Evolutionary conservation across 2,888 invertebrate species (phyloP).

Genomic region (Agrotis clavis): DNA sequence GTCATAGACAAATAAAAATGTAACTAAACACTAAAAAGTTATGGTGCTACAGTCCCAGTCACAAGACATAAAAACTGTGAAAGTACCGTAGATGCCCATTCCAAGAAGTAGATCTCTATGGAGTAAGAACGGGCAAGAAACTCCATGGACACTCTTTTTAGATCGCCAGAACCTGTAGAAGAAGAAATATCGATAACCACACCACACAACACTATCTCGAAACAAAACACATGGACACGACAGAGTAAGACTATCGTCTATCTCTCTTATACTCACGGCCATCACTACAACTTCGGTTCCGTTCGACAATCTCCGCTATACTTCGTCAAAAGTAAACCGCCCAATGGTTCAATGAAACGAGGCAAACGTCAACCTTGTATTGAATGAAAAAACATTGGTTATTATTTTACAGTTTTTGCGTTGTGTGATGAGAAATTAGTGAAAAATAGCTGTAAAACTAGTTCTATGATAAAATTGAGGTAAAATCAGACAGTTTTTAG

Average conservation of each 20-base stretch:
- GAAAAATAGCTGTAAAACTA: neutral
- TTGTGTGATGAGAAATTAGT: neutral
- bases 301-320: slow-evolving; percentile 29
- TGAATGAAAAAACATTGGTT: slow-evolving; percentile 29
- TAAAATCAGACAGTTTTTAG: neutral
- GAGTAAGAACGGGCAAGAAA: too few relatives aligned
- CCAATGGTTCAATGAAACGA: slow-evolving; percentile 42
- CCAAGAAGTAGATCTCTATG: too few relatives aligned
- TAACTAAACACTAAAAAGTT: too few relatives aligned
- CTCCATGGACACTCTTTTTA: too few relatives aligned
- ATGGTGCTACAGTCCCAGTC: too few relatives aligned
- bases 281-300: neutral
- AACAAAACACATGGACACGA: slow-evolving; percentile 42
- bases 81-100: too few relatives aligned
- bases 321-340: slow-evolving; percentile 22
- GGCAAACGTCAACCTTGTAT: slow-evolving; percentile 36
- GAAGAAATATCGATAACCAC: slow-evolving; percentile 3
- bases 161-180: too few relatives aligned
- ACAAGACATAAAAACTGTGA: too few relatives aligned
- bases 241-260: slow-evolving; percentile 6
- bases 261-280: slow-evolving; percentile 40
- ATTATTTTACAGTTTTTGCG: neutral
- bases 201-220: slow-evolving; percentile 20
- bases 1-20: too few relatives aligned
- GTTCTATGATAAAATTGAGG: neutral